phyloP scores from a whole-genome alignment of 2,888 invertebrate genomes.

The Sinhomidia bicolor region DNA sequence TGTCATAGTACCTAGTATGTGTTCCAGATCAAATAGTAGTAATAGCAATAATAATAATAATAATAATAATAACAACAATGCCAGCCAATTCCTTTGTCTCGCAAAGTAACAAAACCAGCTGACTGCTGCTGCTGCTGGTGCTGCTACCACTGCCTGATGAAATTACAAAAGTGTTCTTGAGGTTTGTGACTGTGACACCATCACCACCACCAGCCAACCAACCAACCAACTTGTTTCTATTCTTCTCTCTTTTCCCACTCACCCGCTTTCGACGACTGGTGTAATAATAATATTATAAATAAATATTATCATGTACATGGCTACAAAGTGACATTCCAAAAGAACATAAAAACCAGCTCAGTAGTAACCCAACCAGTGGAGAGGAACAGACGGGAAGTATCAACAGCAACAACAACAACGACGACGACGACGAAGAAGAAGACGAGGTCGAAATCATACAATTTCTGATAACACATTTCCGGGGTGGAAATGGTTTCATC shows the following conservation, averaged over 20 bases:
- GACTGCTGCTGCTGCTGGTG: neutral
- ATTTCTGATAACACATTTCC: neutral
- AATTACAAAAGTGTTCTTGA: constrained; percentile 12
- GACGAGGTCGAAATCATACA: neutral
- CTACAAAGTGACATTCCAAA: neutral
- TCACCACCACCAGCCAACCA: neutral
- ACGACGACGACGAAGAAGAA: too few species aligned
- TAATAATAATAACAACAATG: constrained; percentile 9
- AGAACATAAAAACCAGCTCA: neutral
- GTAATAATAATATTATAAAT: neutral
- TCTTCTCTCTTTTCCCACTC: neutral
- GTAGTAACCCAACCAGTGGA: neutral
- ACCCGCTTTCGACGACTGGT: too few species aligned
- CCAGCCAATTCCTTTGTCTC: constrained; percentile 29
- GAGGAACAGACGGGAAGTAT: neutral
- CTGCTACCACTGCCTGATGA: neutral
- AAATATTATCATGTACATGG: neutral
- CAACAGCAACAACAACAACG: too few species aligned
- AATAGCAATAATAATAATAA: neutral
- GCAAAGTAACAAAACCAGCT: neutral
- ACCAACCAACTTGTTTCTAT: neutral
- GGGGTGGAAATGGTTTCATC: constrained; percentile 29
- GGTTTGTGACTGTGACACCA: neutral
- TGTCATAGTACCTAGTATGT: neutral
- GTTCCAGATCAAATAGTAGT: neutral